A percentile compares a stretch with the other conserved stretches of the same genome.
phyloP scores from a whole-genome alignment of 2,888 invertebrate genomes.

The Tenthredo livida region DNA sequence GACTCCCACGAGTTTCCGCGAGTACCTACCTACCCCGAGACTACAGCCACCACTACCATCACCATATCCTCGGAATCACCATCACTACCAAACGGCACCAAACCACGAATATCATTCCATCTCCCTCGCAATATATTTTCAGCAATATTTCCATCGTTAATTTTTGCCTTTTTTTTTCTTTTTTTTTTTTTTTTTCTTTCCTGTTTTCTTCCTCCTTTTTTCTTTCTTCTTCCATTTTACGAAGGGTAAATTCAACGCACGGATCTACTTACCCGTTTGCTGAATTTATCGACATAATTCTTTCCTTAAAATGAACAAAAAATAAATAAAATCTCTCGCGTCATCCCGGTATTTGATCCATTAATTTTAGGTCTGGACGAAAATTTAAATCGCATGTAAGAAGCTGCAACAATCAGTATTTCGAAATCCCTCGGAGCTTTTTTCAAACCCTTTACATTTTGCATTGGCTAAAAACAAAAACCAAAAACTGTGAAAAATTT shows the following conservation, averaged over 20 bases:
- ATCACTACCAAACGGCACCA: conserved; percentile 16
- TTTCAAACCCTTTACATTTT: not conserved
- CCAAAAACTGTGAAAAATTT: not conserved
- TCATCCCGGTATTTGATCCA: too few relatives aligned
- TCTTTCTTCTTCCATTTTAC: not conserved
- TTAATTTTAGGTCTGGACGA: too few relatives aligned
- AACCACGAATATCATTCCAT: conserved; percentile 4
- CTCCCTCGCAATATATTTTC: conserved; percentile 24
- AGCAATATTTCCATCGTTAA: conserved; percentile 35
- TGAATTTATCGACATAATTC: not conserved
- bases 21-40: conserved; percentile 8
- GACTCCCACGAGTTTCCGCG: conserved; percentile 40
- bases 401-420: too few relatives aligned
- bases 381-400: too few relatives aligned
- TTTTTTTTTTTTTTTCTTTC: not conserved
- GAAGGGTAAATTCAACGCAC: conserved; percentile 11
- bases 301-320: not conserved
- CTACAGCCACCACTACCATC: conserved; percentile 25
- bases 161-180: not conserved
- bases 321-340: not conserved
- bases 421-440: not conserved
- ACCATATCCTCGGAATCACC: not conserved
- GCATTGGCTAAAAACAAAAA: not conserved
- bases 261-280: conserved; percentile 1
- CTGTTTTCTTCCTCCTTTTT: too few relatives aligned